Percentiles rank a stretch among this genome's conserved stretches.
Conservation (phyloP, 2,888 invertebrate species). For the Eupsilia transversa region DNA sequence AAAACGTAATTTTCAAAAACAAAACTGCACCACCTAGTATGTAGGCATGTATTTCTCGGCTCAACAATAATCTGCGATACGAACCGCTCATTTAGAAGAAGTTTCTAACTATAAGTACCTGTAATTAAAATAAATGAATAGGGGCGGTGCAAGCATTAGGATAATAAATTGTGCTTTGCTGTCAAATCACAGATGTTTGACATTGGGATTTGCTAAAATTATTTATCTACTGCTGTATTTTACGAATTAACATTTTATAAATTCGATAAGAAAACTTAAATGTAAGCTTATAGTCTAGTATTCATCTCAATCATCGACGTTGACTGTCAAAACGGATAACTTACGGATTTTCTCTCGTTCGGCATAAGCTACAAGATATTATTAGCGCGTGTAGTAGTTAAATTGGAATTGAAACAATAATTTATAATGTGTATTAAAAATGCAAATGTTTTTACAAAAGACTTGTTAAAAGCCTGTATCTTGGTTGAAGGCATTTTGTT, state of each 20-base stretch:
- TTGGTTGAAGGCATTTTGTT: not conserved
- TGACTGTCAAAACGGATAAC: not conserved
- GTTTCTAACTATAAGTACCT: not conserved
- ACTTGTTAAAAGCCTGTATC: not conserved
- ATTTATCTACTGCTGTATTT: constrained; percentile 10
- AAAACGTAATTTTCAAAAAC: not conserved
- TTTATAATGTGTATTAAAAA: not conserved
- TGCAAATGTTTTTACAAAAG: not conserved
- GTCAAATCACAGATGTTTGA: constrained; percentile 12
- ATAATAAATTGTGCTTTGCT: not conserved
- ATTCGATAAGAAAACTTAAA: not conserved
- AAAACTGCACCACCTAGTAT: not conserved
- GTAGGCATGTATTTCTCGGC: constrained; percentile 3
- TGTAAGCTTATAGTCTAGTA: not conserved
- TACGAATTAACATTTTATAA: constrained; percentile 3
- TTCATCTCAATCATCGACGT: not conserved
- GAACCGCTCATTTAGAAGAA: not conserved
- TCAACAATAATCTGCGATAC: constrained; percentile 9
- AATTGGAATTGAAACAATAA: not conserved
- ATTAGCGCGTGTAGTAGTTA: not conserved
- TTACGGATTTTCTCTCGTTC: not conserved
- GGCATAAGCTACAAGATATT: not conserved
- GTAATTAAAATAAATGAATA: not conserved
- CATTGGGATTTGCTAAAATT: constrained; percentile 32
- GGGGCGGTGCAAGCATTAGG: not conserved